phyloP scores from a whole-genome alignment of 35 echinoderm and acorn worm species.

The Diadema setosum region DNA sequence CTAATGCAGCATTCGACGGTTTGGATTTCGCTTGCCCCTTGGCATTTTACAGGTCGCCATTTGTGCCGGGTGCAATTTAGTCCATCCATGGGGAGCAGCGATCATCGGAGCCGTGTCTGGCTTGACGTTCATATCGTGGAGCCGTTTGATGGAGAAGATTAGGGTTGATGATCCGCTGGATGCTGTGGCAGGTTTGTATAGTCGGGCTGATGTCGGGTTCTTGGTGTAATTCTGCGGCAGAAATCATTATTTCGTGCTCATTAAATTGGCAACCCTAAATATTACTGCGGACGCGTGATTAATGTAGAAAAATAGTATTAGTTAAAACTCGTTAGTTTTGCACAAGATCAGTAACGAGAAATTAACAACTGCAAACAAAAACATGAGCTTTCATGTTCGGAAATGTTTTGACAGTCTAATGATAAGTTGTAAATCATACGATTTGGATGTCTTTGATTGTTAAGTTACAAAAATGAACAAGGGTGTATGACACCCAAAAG shows the following conservation, averaged over 20 bases:
- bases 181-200: constrained; percentile 67
- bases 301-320: neutral
- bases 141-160: constrained; percentile 19
- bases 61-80: constrained; percentile 67
- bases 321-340: neutral
- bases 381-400: too few species aligned
- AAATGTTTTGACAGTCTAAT: too few species aligned
- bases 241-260: neutral
- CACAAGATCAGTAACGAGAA: neutral
- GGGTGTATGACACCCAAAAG: too few species aligned
- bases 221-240: neutral
- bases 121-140: constrained; percentile 20
- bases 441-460: too few species aligned
- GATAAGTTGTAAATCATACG: too few species aligned
- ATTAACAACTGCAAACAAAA: neutral
- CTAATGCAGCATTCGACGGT: too few species aligned
- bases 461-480: too few species aligned
- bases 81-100: constrained; percentile 65
- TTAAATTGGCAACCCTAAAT: neutral
- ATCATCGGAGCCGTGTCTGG: constrained; percentile 58
- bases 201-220: neutral
- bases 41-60: constrained; percentile 70
- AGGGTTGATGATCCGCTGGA: constrained; percentile 79
- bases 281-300: neutral
- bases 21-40: neutral